These are phyloP conservation scores for Sabatieria punctata DNA, from an alignment of 2,888 invertebrate genomes.

Conservation along the genomic window DNA sequence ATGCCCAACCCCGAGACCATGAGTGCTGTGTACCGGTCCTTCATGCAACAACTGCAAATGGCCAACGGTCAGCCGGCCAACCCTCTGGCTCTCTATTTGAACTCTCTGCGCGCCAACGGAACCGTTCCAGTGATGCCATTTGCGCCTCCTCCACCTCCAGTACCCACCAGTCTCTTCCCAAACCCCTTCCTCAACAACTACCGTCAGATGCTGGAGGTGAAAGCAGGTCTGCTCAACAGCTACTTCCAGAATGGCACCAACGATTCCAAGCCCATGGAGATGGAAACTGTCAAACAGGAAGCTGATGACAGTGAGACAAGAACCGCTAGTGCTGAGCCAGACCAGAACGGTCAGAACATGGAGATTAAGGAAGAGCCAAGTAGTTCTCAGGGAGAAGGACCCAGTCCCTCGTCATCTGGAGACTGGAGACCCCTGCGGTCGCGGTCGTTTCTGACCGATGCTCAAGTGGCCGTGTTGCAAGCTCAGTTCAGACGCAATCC, in stretches of 20 bases:
- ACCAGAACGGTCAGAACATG: too few species aligned
- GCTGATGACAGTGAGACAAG: neutral
- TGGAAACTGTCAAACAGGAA: neutral
- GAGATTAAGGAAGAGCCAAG: too few species aligned
- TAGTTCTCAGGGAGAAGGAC: too few species aligned
- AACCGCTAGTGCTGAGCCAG: neutral
- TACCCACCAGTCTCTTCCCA: conserved; percentile 23
- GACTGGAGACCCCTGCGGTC: conserved; percentile 47
- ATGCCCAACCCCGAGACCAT: neutral
- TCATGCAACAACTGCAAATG: neutral
- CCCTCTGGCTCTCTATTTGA: too few species aligned
- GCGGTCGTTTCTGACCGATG: conserved; percentile 79
- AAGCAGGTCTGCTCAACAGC: conserved; percentile 3
- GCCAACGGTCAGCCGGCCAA: too few species aligned
- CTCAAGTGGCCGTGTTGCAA: conserved; percentile 71
- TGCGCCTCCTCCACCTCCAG: conserved; percentile 34
- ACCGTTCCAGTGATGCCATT: conserved; percentile 6
- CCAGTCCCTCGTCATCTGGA: too few species aligned
- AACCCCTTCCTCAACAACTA: conserved; percentile 2
- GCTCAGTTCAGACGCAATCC: conserved; percentile 75
- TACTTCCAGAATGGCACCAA: neutral
- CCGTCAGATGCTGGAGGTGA: conserved; percentile 1
- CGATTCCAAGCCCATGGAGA: neutral
- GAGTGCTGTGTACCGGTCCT: neutral
- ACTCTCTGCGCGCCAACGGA: too few species aligned